Conservation (phyloP, 2,113 vertebrate species). For the Trachemys scripta region DNA sequence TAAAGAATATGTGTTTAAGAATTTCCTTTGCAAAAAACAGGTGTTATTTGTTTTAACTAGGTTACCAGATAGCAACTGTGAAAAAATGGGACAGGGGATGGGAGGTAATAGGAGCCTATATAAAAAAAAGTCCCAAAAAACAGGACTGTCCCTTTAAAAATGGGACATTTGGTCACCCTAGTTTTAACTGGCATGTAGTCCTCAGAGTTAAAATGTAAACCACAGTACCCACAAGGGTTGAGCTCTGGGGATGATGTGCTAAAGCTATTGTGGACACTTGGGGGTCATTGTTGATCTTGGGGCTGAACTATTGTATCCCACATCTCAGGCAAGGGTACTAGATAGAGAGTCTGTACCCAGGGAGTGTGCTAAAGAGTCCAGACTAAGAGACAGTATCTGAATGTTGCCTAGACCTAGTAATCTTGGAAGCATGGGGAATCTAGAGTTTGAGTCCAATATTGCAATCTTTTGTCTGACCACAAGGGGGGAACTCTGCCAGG, state of each 20-base stretch:
- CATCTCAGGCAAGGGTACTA: neutral
- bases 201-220: neutral
- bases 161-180: too few species aligned
- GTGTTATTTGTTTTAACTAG: neutral
- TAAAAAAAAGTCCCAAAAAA: too few species aligned
- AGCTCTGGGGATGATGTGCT: neutral
- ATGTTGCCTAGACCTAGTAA: neutral
- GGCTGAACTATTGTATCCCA: neutral
- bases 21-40: neutral
- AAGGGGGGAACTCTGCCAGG: neutral
- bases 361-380: neutral
- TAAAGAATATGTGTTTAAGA: neutral
- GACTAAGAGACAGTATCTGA: neutral
- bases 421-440: neutral
- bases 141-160: too few species aligned
- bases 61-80: too few species aligned
- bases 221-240: neutral
- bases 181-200: neutral
- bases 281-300: neutral
- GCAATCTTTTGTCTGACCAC: neutral
- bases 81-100: too few species aligned
- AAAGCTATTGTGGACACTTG: neutral
- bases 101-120: too few species aligned
- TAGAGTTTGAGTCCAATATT: neutral
- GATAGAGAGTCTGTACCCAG: neutral